A percentile compares a stretch with the other conserved stretches of the same genome.
Conservation (phyloP, 2,113 vertebrate species). For the Tupaia tana region DNA sequence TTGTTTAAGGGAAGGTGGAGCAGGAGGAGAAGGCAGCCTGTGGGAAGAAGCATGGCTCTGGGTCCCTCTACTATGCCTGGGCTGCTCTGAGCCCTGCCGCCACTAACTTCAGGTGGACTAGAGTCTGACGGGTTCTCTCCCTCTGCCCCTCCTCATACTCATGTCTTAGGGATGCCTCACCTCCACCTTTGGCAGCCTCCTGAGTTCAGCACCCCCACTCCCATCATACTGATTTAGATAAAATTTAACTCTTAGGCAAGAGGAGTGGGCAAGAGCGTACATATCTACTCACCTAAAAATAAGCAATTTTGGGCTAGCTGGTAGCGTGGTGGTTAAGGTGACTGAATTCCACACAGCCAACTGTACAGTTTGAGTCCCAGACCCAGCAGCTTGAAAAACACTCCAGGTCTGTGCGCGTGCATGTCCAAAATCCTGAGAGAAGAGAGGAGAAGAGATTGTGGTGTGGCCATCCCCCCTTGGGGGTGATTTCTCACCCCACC, state of each 20-base stretch:
- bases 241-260: not conserved
- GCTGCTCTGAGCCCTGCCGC: not conserved
- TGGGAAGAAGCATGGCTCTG: not conserved
- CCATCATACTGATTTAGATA: not conserved
- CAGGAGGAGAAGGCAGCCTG: not conserved
- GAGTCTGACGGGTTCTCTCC: not conserved
- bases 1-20: not conserved
- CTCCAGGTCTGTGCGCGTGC: too few species aligned
- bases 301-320: not conserved
- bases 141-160: not conserved
- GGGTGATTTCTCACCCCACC: too few species aligned
- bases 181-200: not conserved
- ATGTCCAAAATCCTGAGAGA: too few species aligned
- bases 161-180: accelerated
- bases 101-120: not conserved
- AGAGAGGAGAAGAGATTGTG: too few species aligned
- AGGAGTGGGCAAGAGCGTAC: not conserved
- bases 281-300: not conserved
- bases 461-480: too few species aligned
- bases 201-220: not conserved
- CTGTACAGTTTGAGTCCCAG: too few species aligned
- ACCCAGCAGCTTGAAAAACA: too few species aligned
- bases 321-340: too few species aligned
- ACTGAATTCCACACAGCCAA: too few species aligned
- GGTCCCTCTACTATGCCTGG: not conserved